phyloP scores from a whole-genome alignment of 2,113 vertebrate genomes.

The Murina feae region DNA sequence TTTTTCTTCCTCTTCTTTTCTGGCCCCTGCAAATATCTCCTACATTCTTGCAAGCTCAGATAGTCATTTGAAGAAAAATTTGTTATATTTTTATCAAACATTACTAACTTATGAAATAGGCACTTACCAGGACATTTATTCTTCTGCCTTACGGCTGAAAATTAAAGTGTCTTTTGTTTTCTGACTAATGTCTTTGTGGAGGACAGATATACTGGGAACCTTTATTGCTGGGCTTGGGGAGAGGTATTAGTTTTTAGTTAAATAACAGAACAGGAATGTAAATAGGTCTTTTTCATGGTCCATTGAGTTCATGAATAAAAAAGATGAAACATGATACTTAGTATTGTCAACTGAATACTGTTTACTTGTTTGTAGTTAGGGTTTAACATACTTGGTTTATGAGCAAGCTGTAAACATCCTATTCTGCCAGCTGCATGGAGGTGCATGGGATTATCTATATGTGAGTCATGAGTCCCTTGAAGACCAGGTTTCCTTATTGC shows the following conservation, averaged over 20 bases:
- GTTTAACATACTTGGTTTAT: constrained; percentile 7
- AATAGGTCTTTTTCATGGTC: constrained; percentile 31
- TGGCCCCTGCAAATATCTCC: neutral
- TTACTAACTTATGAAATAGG: neutral
- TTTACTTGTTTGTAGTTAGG: constrained; percentile 31
- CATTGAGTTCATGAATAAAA: constrained; percentile 48
- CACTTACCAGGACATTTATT: neutral
- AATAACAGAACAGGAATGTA: constrained; percentile 46
- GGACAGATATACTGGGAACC: neutral
- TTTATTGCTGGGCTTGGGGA: neutral
- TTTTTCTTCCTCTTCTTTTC: neutral
- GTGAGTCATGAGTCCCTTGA: neutral
- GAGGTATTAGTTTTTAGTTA: constrained; percentile 22
- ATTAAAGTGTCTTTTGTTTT: neutral
- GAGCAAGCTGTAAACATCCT: neutral
- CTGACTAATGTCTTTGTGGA: neutral
- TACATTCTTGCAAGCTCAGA: neutral
- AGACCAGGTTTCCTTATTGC: constrained; percentile 4
- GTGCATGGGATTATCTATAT: neutral
- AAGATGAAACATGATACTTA: constrained; percentile 30
- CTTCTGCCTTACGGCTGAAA: neutral
- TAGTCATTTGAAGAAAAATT: neutral
- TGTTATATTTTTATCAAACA: neutral
- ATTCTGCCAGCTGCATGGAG: neutral
- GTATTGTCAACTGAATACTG: neutral